These are phyloP conservation scores for Mareca penelope DNA, from an alignment of 2,797 vertebrate genomes.

Conservation along the genomic window DNA sequence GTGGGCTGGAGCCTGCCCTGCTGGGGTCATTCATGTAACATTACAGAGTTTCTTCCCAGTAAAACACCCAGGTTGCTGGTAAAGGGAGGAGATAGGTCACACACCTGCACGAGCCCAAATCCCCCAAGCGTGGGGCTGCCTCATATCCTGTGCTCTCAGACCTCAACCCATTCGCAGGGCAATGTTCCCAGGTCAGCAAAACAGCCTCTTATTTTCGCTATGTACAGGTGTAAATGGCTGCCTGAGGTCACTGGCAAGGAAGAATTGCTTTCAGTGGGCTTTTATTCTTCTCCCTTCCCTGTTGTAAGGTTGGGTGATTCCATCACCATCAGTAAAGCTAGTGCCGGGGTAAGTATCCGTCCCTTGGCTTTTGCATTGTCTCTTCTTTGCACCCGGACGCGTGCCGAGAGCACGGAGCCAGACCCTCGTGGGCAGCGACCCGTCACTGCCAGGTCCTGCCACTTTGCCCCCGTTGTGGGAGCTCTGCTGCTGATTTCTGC, in stretches of 20 bases:
- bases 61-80: not conserved
- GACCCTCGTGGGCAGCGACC: not conserved
- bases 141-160: not conserved
- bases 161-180: fast-evolving
- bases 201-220: not conserved
- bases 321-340: slow-evolving; percentile 26
- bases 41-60: not conserved
- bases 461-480: not conserved
- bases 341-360: slow-evolving; percentile 47
- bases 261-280: slow-evolving; percentile 41
- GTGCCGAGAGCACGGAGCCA: not conserved
- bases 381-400: not conserved
- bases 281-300: slow-evolving; percentile 36
- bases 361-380: not conserved
- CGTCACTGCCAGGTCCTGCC: not conserved
- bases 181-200: not conserved
- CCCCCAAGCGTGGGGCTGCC: fast-evolving
- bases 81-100: not conserved
- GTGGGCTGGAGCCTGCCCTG: not conserved
- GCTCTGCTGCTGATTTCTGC: not conserved
- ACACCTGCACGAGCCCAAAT: not conserved
- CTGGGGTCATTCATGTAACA: not conserved
- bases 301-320: slow-evolving; percentile 48
- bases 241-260: slow-evolving; percentile 52
- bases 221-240: slow-evolving; percentile 21